Conservation (phyloP, 2,888 invertebrate species). For the Calliscelio sp. region DNA sequence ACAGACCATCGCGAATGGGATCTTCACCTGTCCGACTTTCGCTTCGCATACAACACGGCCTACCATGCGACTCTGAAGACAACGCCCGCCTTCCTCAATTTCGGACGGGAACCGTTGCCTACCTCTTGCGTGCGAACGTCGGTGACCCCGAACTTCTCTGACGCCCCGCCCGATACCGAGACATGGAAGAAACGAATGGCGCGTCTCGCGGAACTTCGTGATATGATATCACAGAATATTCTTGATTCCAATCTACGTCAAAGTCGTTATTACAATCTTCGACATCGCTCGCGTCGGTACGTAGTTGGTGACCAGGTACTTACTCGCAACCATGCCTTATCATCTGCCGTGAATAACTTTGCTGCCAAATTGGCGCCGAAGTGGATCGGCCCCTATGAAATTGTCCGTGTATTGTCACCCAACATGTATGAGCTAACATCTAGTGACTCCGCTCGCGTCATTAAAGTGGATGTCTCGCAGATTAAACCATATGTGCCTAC, state of each 20-base stretch:
- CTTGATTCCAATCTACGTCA: neutral
- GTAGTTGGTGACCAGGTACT: neutral
- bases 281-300: neutral
- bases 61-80: neutral
- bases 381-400: neutral
- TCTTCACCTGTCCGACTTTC: neutral
- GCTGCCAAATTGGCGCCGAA: conserved; percentile 19
- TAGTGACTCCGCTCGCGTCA: neutral
- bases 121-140: neutral
- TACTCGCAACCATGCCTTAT: neutral
- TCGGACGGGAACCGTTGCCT: conserved; percentile 5
- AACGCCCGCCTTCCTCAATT: neutral
- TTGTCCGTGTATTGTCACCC: neutral
- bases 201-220: neutral
- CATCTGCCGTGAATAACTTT: neutral
- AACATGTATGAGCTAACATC: neutral
- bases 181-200: neutral
- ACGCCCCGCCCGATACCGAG: too few species aligned
- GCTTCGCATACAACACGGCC: conserved; percentile 1
- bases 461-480: conserved; percentile 9
- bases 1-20: conserved; percentile 19
- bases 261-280: neutral
- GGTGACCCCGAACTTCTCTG: too few species aligned
- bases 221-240: neutral
- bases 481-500: too few species aligned